These are phyloP conservation scores for Sciurus niger DNA, from an alignment of 2,113 vertebrate species.

Conservation along the genomic window DNA sequence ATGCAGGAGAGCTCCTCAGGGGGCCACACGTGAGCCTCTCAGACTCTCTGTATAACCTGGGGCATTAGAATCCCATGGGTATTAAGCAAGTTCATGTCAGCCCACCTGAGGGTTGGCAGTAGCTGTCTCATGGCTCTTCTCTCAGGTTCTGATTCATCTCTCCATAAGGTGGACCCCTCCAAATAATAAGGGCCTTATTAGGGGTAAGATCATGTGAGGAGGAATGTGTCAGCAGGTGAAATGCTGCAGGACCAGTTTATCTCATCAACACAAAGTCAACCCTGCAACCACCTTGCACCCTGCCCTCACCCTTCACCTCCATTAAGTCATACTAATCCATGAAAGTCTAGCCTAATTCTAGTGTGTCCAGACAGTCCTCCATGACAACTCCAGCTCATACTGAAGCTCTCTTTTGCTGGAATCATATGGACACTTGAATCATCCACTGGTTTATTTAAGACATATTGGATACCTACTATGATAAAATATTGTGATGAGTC, in stretches of 20 bases:
- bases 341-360: neutral
- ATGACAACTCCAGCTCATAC: neutral
- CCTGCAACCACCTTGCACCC: neutral
- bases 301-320: accelerated
- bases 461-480: neutral
- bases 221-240: neutral
- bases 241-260: neutral
- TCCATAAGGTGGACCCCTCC: neutral
- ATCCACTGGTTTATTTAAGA: neutral
- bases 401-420: neutral
- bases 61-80: neutral
- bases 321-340: neutral
- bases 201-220: neutral
- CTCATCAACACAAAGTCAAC: neutral
- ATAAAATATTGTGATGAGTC: neutral
- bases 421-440: neutral
- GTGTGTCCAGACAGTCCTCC: neutral
- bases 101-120: neutral
- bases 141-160: neutral
- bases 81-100: neutral
- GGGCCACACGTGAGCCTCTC: too few relatives aligned
- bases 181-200: neutral
- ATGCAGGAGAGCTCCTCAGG: too few relatives aligned
- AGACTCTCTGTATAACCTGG: neutral
- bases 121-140: neutral